Evolutionary conservation across 2,888 invertebrate genomes (phyloP).

Genomic region (Sinopyrophorus schimmeli): DNA sequence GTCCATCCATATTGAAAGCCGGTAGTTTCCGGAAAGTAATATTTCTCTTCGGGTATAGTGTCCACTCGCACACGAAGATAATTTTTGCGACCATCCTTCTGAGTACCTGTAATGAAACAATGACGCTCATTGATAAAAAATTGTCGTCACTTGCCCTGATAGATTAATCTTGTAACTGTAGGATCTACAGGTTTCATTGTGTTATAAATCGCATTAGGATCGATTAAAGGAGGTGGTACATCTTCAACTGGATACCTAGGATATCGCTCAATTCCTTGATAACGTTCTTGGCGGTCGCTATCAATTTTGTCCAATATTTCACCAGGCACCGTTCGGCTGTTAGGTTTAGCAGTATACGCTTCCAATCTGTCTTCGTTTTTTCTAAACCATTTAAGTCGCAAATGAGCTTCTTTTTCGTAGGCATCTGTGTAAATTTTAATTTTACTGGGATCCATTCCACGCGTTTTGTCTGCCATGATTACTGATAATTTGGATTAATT

Average conservation of each 20-base stretch:
- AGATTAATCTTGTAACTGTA: constrained; percentile 55
- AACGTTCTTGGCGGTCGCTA: constrained; percentile 35
- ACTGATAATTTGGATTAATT: constrained; percentile 5
- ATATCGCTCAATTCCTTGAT: constrained; percentile 38
- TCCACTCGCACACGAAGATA: constrained; percentile 59
- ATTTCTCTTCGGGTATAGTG: constrained; percentile 61
- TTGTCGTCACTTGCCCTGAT: constrained; percentile 50
- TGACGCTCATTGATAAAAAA: too few relatives aligned
- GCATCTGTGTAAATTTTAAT: constrained; percentile 30
- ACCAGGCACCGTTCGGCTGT: constrained; percentile 41
- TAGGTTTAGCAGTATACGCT: constrained; percentile 42
- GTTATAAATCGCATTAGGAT: constrained; percentile 35
- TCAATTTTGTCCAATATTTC: constrained; percentile 42
- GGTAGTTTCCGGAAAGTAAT: constrained; percentile 57
- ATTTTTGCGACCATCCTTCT: constrained; percentile 56
- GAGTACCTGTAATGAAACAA: constrained; percentile 35
- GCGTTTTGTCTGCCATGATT: constrained; percentile 12
- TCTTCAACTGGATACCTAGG: constrained; percentile 32
- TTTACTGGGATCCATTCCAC: constrained; percentile 21
- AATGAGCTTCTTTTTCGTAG: constrained; percentile 47
- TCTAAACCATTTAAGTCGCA: constrained; percentile 52
- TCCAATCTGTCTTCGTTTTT: constrained; percentile 48
- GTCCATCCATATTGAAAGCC: constrained; percentile 66
- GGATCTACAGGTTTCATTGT: constrained; percentile 61
- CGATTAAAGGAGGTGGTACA: constrained; percentile 32